Evolutionary conservation across 2,888 invertebrate species (phyloP), one percentile per base, ranked within the genome.

Genomic region (Drosophila planitibia): DNA sequence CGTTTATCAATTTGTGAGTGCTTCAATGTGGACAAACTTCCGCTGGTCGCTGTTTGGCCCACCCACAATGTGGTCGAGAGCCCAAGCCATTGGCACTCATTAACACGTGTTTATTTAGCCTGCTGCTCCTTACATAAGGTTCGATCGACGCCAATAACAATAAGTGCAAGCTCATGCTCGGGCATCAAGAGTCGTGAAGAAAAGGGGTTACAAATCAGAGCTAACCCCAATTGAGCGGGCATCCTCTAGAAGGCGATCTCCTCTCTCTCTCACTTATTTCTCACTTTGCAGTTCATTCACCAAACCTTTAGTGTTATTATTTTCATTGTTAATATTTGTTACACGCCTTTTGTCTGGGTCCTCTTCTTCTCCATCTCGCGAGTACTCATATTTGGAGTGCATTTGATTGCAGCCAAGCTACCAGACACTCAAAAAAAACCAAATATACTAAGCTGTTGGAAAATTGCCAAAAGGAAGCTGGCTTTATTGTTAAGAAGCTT

Each of bases 321-420:
- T 87, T 90, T 88, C 89, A 90, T 87, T 90, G 90, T 88, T 90
- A 88, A 88, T 88, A 88, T 90, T 88, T 85, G 89, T 90, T 88
- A 90, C 89, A 86, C 90, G 85, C 81, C 82, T 89, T 86, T 85
- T 76, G 85, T 87, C 79, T 70, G 79, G 65, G 55, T 60, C 51
- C 58, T 53, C 63, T 12, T 55, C 22, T 22, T 37, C 53, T 28
- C 49, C 28, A 32, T 44, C 75, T 54, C 67, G 71, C 49, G 37
- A 74, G 69, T 63, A 37, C 75, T 75, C 75, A 49, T 65, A 54
- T 68, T 68, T 75, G 66, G 76, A 85, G 79, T 81, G 76, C 66
- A 82, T 82, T 82, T 82, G 82, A 82, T 82, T 82, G 82, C 81
- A 73, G 57, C 2, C 63, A 71, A 54, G 47, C 37, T 55, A 28